Evolutionary conservation across 2,888 invertebrate genomes (phyloP).

Genomic region (Orchesellides sinensis): DNA sequence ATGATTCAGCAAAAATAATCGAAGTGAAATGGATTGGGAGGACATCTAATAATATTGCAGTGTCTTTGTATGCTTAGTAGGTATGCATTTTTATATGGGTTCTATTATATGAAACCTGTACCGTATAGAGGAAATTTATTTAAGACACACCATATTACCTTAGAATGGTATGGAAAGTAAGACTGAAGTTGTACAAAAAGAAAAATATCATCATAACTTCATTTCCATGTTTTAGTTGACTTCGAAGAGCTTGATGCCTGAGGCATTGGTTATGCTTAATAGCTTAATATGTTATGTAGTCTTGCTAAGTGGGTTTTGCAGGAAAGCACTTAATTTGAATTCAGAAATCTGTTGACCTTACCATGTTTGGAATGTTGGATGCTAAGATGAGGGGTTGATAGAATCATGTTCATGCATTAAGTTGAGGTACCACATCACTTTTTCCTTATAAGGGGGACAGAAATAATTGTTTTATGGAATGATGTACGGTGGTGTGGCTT

Average conservation of each 20-base stretch:
- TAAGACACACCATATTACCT: too few species aligned
- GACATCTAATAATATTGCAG: too few species aligned
- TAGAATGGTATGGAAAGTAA: background rate
- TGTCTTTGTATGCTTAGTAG: too few species aligned
- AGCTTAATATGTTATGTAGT: background rate
- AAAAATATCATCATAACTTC: too few species aligned
- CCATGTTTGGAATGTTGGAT: conserved; percentile 38
- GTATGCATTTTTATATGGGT: too few species aligned
- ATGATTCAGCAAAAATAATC: background rate
- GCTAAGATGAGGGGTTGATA: conserved; percentile 35
- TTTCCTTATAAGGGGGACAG: conserved; percentile 46
- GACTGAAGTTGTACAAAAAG: background rate
- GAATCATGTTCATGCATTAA: conserved; percentile 15
- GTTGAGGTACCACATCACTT: conserved; percentile 37
- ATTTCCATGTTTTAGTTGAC: background rate
- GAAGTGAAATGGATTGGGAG: background rate
- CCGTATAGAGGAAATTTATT: too few species aligned
- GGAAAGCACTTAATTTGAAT: conserved; percentile 22
- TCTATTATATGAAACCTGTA: too few species aligned
- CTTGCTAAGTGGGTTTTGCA: conserved; percentile 11
- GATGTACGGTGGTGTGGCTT: conserved; percentile 25
- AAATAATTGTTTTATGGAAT: conserved; percentile 35
- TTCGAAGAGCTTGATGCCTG: background rate
- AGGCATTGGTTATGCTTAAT: background rate
- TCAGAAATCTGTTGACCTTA: conserved; percentile 55